Evolutionary conservation across 2,888 invertebrate genomes (phyloP).

Genomic region (Agonopterix subpropinquella): DNA sequence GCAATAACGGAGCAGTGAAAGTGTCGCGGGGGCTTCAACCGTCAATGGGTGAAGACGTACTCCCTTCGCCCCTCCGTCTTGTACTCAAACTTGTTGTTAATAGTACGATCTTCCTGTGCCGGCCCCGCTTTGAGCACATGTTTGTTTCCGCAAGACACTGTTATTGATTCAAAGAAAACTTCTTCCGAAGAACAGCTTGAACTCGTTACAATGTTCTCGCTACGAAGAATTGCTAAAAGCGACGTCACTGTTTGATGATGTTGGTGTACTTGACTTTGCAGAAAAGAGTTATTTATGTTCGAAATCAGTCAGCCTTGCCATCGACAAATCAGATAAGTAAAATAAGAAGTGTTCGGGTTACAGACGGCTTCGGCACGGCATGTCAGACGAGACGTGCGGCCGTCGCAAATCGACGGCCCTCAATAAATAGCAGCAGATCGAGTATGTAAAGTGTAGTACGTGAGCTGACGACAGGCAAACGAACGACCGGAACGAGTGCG

Average conservation of each 20-base stretch:
- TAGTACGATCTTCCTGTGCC: constrained; percentile 51
- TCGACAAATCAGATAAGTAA: neutral
- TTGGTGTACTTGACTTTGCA: too few relatives aligned
- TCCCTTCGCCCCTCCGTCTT: constrained; percentile 70
- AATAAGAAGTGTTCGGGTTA: too few relatives aligned
- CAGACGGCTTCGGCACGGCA: too few relatives aligned
- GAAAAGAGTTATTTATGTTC: too few relatives aligned
- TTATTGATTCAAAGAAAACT: constrained; percentile 4
- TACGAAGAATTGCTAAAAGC: neutral
- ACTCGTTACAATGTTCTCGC: neutral
- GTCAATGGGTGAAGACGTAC: constrained; percentile 74
- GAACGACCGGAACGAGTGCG: constrained; percentile 57
- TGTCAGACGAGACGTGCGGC: constrained; percentile 4
- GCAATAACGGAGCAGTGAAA: constrained; percentile 75
- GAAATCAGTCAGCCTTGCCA: neutral
- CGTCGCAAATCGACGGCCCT: constrained; percentile 10
- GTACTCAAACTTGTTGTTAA: constrained; percentile 64
- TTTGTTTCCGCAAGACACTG: constrained; percentile 2
- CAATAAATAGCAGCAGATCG: constrained; percentile 22
- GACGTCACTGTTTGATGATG: too few relatives aligned
- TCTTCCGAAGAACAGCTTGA: constrained; percentile 1
- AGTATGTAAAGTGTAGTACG: constrained; percentile 35
- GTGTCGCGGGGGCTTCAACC: constrained; percentile 74
- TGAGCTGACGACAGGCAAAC: constrained; percentile 41
- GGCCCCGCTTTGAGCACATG: constrained; percentile 3